Evolutionary conservation across 2,888 invertebrate genomes (phyloP), one percentile per base, ranked within the genome.

Genomic region (Hypomecis atomaria): DNA sequence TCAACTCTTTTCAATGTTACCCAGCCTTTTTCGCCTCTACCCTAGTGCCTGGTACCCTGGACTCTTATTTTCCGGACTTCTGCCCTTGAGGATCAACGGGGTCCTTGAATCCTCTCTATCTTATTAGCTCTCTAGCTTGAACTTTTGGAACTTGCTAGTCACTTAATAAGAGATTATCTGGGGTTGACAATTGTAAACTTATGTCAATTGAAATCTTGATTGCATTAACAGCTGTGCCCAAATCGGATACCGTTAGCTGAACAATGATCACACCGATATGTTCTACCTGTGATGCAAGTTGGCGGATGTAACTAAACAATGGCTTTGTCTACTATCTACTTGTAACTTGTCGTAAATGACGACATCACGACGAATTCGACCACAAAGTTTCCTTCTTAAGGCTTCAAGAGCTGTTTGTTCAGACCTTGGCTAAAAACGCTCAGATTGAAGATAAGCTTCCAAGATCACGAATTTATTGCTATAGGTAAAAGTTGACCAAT

Each of bases 361-460:
- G 78, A 58, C 76, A 80, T 75, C 74, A 73, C 69, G 74, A 74
- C 78, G 69, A 79, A 76, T 83, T 77, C 70, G 74, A 76, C 57
- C 49, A 23, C 62, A 50, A 55, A 44, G 60, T 61, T 58, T 59
- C 53, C 50, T 57, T 65, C 60, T 58, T 52, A 52, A 40, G 6
- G 13, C 37, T 4, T 10, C 33, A 13, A 34, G n/a, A 33, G 13
- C 59, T 52, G 44, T 13, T 37, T 7, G 5, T 23, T 33, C 4
- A 43, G 45, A 57, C 62, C 62, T 62, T 62, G 62, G 47, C 10
- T 45, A 6, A 37, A 40, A 50, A 45, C 3, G 49, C n/a, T n/a
- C 8, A 62, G 56, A 62, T 57, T 45, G 10, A 7, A 42, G 52
- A 52, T 40, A 52, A 52, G n/a, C 40, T 23, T 52, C 23, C 8